These are phyloP conservation scores for Clarias fuscus DNA, from an alignment of 2,797 vertebrate species.

Conservation along the genomic window DNA sequence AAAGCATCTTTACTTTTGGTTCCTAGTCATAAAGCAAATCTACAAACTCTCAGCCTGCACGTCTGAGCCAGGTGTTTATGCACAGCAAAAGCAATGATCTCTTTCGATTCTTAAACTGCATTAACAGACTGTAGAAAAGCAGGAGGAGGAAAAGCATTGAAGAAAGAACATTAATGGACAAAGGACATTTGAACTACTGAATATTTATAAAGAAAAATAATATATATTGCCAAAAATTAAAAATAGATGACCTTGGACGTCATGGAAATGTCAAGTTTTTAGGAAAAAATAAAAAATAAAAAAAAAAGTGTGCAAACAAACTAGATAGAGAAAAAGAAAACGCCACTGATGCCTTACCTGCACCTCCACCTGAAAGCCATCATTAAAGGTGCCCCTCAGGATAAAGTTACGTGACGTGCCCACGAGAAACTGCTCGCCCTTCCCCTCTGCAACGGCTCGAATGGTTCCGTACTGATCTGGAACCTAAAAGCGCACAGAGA, in stretches of 20 bases:
- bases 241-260: too few relatives aligned
- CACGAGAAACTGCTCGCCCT: conserved; percentile 90
- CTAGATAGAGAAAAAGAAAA: background rate
- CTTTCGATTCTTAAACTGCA: background rate
- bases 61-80: background rate
- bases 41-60: background rate
- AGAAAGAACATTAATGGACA: background rate
- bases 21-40: background rate
- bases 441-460: conserved; percentile 92
- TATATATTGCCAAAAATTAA: background rate
- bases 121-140: background rate
- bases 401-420: conserved; percentile 95
- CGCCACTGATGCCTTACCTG: conserved; percentile 77
- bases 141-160: background rate
- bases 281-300: background rate
- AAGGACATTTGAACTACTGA: background rate
- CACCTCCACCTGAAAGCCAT: conserved; percentile 91
- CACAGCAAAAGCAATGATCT: background rate
- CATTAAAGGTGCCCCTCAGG: conserved; percentile 91
- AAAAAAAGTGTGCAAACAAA: background rate
- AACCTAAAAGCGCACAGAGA: conserved; percentile 71
- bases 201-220: background rate
- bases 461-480: conserved; percentile 95
- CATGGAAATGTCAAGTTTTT: background rate
- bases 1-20: background rate